A percentile compares a stretch with the other conserved stretches of the same genome.
Evolutionary conservation across 2,113 vertebrate species (phyloP).

Genomic region (Stigmatopora nigra): DNA sequence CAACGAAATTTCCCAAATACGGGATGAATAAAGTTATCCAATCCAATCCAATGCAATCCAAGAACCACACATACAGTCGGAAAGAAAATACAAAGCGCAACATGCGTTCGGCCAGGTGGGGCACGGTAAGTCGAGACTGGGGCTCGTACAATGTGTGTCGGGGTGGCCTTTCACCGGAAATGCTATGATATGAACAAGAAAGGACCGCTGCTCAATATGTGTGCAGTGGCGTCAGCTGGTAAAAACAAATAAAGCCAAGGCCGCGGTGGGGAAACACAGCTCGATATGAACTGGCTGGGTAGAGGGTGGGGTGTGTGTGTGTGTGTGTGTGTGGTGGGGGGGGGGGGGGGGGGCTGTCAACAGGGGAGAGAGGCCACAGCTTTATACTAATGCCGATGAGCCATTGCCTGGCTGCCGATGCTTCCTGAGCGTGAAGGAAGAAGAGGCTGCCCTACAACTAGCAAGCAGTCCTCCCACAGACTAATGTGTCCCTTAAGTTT

Average conservation of each 20-base stretch:
- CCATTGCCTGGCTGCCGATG: constrained; percentile 53
- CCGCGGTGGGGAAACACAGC: constrained; percentile 53
- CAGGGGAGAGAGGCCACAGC: constrained; percentile 55
- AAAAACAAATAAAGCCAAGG: constrained; percentile 68
- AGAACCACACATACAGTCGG: constrained; percentile 40
- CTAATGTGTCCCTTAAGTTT: constrained; percentile 75
- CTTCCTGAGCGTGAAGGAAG: constrained; percentile 42
- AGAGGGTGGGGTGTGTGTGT: too few relatives aligned
- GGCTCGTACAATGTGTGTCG: constrained; percentile 5
- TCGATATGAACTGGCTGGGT: constrained; percentile 60
- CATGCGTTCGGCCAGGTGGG: constrained; percentile 37
- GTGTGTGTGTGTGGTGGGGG: too few relatives aligned
- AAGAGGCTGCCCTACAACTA: constrained; percentile 45
- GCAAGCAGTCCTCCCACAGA: constrained; percentile 53
- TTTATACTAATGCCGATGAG: constrained; percentile 60
- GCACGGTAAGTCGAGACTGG: constrained; percentile 16
- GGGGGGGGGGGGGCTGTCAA: constrained; percentile 57
- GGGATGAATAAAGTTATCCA: too few relatives aligned
- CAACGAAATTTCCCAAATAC: too few relatives aligned
- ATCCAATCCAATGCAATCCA: too few relatives aligned
- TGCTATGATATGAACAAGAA: constrained; percentile 63
- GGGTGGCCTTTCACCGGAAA: constrained; percentile 49
- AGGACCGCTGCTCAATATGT: constrained; percentile 60
- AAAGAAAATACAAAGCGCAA: constrained; percentile 45
- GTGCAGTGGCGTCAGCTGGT: constrained; percentile 62